A percentile compares a stretch with the other conserved stretches of the same genome.
These are phyloP conservation scores for Meda fulgida DNA, from an alignment of 2,797 vertebrate genomes.

Conservation along the genomic window DNA sequence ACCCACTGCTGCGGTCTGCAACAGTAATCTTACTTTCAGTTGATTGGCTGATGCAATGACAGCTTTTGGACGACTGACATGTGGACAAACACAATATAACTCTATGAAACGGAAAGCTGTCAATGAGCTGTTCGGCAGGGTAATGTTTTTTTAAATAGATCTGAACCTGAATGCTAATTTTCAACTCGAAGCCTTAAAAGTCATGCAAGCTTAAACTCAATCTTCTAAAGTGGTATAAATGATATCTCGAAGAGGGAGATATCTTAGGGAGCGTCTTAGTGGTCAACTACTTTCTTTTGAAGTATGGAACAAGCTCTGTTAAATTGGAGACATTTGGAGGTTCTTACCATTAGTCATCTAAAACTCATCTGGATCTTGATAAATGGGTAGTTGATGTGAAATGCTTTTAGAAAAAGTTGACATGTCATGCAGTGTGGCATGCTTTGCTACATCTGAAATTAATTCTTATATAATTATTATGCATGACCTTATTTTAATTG, in stretches of 20 bases:
- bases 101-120: conserved; percentile 27
- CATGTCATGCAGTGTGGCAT: not conserved
- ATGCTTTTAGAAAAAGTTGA: conserved; percentile 8
- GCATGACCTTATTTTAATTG: conserved; percentile 8
- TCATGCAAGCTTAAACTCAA: not conserved
- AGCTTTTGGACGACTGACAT: conserved; percentile 57
- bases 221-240: conserved; percentile 37
- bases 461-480: not conserved
- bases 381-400: conserved; percentile 9
- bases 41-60: conserved; percentile 65
- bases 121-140: conserved; percentile 34
- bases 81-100: conserved; percentile 47
- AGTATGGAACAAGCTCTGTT: conserved; percentile 8
- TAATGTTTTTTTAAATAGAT: conserved; percentile 38
- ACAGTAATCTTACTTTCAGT: conserved; percentile 69
- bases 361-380: conserved; percentile 10
- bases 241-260: conserved; percentile 6
- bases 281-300: conserved; percentile 28
- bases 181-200: conserved; percentile 30
- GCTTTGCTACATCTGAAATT: not conserved
- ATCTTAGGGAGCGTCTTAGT: conserved; percentile 16
- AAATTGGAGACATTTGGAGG: conserved; percentile 23
- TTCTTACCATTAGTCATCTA: not conserved
- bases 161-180: conserved; percentile 29
- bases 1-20: conserved; percentile 69